A percentile compares a stretch with the other conserved stretches of the same genome.
Conservation (phyloP, 92 coral and sea anemone species). For the Phenganax subtilis region DNA sequence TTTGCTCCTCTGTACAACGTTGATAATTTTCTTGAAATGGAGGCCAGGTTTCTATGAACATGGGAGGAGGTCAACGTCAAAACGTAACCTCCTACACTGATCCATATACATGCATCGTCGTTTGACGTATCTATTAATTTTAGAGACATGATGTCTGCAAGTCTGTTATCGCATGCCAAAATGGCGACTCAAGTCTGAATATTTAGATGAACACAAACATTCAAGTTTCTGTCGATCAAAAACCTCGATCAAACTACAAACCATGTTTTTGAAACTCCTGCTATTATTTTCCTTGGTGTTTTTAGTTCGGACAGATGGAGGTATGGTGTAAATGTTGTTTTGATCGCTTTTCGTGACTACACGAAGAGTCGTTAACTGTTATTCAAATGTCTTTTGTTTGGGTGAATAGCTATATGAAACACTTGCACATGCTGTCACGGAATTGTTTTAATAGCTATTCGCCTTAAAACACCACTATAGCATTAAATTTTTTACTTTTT, state of each 20-base stretch:
- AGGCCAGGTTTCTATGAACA: no score
- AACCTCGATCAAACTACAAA: neutral
- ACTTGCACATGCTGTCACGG: neutral
- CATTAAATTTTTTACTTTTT: neutral
- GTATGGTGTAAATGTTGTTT: neutral
- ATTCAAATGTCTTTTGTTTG: conserved; percentile 21
- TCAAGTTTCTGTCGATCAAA: neutral
- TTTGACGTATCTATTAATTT: conserved; percentile 9
- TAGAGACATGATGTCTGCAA: conserved; percentile 28
- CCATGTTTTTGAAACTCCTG: neutral
- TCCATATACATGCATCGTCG: neutral
- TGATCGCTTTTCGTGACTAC: conserved; percentile 10
- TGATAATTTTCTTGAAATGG: no score
- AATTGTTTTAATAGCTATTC: neutral
- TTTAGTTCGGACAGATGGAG: conserved; percentile 1
- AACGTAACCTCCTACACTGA: no score
- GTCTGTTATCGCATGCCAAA: neutral
- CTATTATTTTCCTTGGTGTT: neutral
- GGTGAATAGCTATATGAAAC: neutral
- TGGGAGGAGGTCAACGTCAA: no score
- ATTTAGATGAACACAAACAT: conserved; percentile 5
- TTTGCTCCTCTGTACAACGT: no score
- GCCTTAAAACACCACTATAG: neutral
- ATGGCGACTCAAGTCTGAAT: conserved; percentile 35
- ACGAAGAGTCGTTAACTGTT: neutral